phyloP scores from a whole-genome alignment of 2,113 vertebrate species.

The Triplophysa rosa region DNA sequence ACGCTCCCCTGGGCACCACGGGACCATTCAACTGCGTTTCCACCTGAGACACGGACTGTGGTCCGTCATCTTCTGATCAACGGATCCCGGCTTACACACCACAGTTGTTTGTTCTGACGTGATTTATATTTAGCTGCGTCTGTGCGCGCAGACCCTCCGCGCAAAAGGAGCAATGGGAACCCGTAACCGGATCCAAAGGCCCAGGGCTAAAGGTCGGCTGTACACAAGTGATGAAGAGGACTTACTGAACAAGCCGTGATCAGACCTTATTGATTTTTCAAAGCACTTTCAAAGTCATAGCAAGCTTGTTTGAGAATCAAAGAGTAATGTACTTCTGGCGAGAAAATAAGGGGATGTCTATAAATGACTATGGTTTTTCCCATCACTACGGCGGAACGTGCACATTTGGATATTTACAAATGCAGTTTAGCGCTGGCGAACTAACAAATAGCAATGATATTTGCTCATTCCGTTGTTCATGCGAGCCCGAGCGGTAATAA shows the following conservation, averaged over 20 bases:
- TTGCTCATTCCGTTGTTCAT: background rate
- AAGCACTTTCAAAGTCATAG: conserved; percentile 59
- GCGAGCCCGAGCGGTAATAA: background rate
- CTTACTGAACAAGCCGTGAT: conserved; percentile 53
- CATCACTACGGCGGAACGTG: background rate
- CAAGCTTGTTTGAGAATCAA: conserved; percentile 52
- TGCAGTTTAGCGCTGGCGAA: background rate
- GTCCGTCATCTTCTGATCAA: conserved; percentile 51
- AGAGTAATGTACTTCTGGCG: conserved; percentile 46
- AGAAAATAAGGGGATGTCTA: conserved; percentile 40
- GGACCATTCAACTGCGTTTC: conserved; percentile 60
- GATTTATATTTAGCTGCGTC: conserved; percentile 57
- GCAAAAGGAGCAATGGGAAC: conserved; percentile 53
- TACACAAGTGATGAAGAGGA: conserved; percentile 48
- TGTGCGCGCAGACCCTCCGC: conserved; percentile 41
- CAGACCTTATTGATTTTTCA: conserved; percentile 61
- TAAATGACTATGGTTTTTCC: conserved; percentile 40
- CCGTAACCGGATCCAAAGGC: conserved; percentile 51
- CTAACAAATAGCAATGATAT: background rate
- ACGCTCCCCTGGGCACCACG: conserved; percentile 63
- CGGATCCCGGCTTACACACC: conserved; percentile 36
- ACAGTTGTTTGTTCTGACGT: conserved; percentile 44
- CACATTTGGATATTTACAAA: conserved; percentile 46
- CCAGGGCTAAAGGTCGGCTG: conserved; percentile 56
- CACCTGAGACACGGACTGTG: conserved; percentile 54